Conservation (phyloP, 23 tunicate species). For the Ascidia mentula region DNA sequence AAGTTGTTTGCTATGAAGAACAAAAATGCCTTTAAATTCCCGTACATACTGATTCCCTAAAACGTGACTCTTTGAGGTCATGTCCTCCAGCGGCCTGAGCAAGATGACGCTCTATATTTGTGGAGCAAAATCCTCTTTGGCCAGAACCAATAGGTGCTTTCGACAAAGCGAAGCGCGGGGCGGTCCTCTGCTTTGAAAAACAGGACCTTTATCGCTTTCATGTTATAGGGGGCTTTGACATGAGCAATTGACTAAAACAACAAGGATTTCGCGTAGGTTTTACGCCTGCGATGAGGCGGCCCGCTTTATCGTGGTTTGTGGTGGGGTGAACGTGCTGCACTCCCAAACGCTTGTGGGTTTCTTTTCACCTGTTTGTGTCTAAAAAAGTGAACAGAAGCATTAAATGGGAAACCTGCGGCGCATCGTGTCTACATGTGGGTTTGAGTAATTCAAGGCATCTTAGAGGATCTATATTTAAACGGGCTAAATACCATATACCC, state of each 20-base stretch:
- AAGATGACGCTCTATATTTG: no score
- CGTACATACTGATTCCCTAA: no score
- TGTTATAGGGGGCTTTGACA: slow-evolving; percentile 2
- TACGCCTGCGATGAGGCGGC: not conserved
- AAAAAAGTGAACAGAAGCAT: not conserved
- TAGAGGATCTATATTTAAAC: no score
- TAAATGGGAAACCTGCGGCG: not conserved
- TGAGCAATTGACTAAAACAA: slow-evolving; percentile 4
- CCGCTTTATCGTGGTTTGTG: slow-evolving; percentile 3
- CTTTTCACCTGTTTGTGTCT: not conserved
- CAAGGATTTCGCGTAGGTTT: not conserved
- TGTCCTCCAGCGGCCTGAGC: no score
- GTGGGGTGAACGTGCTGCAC: not conserved
- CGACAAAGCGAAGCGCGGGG: not conserved
- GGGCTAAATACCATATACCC: no score
- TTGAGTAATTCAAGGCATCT: no score
- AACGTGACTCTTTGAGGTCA: no score
- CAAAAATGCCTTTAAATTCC: no score
- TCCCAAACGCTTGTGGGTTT: not conserved
- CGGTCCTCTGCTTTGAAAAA: slow-evolving; percentile 3
- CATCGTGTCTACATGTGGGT: no score
- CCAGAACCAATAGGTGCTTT: no score
- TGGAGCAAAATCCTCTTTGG: no score
- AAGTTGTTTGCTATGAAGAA: no score
- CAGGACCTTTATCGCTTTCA: not conserved